Base-by-base conservation (phyloP, 2,888 invertebrate genomes). In the Buathra laborator region DNA sequence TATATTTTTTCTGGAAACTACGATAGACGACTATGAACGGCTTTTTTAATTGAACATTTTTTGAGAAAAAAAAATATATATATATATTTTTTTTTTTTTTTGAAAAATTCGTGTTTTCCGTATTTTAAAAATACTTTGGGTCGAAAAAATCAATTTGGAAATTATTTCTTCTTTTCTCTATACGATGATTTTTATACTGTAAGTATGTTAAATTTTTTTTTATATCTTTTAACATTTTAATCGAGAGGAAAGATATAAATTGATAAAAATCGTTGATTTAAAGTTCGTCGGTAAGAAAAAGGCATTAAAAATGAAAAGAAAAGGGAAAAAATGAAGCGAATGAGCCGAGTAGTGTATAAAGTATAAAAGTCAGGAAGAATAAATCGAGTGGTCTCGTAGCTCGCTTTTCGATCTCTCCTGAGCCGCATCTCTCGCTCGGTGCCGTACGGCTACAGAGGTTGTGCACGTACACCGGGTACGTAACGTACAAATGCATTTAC, bases 401-500 rank as follows among this genome's bases (percentile, higher is more conserved):
- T 24, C 53, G 81, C 43, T 70, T 81, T 64, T 14, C 64, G 70
- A 75, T 81, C 81, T 75, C 72, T 59, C 62, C n/a, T 29, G 32
- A 29, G 29, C 32, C 62, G 62, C 62, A 14, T 62, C 29, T 29
- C 37, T 51, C 56, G 14, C 68, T 46, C 44, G 10, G 19, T 37
- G 7, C 67, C 4, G 3, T 46, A 64, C 56, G 29, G 29, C 44
- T 29, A 6, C 32, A 12, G 4, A 43, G 67, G 44, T 37, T 62
- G 29, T 56, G 24, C 37, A 51, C 37, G 44, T 24, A 48, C 32
- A 59, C 43, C 7, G 66, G 43, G 43, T n/a, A 77, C 44, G 67
- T 24, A 24, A 29, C 37, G 74, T 59, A 75, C 74, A 75, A 81
- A 81, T 75, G 81, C 81, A 76, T 81, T 81, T 75, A 81, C 70